Evolutionary conservation across 2,113 vertebrate species (phyloP), one percentile per base, ranked within the genome.

Genomic region (Halcyon senegalensis): DNA sequence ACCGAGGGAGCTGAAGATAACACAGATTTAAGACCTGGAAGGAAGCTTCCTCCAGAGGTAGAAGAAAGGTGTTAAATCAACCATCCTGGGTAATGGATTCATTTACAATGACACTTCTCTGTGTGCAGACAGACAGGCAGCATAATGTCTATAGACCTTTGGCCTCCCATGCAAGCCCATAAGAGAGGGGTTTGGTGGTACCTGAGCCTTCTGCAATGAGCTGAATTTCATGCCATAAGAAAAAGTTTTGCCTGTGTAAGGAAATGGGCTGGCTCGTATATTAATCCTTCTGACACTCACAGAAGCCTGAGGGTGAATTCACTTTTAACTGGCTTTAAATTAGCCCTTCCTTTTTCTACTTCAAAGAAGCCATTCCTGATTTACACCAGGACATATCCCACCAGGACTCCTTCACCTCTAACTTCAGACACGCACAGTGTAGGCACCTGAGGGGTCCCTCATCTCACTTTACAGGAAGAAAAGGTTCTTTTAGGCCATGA

Each of bases 11-110:
- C 15, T 69, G 85, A 59, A 96, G 91, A 95, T 95, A 96, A 96
- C 83, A 53, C 14, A 88, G 87, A 94, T 94, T 91, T 89, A 93
- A 78, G 76, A 83, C 64, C 84, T 63, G 68, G 76, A 85, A 91
- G 80, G n/a, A 75, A 84, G 68, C 44, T 87, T 73, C 62, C 89
- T 95, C 74, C 70, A 93, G 82, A 93, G 59, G 56, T 66, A 90
- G 74, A 77, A 93, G 63, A 80, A 95, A 95, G 89, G 87, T 96
- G 93, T 90, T 87, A 28, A 81, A 94, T 82, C 91, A 94, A 87
- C 89, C 92, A 10, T 41, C 62, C 74, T 33, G 28, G 44, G 68
- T 92, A 84, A 95, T 83, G 70, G 66, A 82, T 84, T 96, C 44
- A 93, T 84, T 95, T 84, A 83, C 81, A 33, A 18, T 23, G 69